A percentile compares a stretch with the other conserved stretches of the same genome.
phyloP scores from a whole-genome alignment of 1,140 invertebrate genomes.

The Frieseomelitta varia region DNA sequence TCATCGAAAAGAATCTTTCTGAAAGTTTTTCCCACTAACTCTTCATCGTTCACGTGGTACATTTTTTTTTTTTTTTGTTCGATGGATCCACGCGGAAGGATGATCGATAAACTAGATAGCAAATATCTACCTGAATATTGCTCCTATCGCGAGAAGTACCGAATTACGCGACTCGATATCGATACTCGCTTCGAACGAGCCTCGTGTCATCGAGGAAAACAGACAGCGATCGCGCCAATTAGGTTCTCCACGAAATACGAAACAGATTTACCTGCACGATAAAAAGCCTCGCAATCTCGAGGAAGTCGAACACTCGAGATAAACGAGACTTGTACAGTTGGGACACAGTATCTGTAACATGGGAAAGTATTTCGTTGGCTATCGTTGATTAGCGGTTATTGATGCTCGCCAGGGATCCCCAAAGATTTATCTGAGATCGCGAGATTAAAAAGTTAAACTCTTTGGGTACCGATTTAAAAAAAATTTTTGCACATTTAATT shows the following conservation, averaged over 20 bases:
- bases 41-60: background rate
- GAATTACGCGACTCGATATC: background rate
- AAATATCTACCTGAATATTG: background rate
- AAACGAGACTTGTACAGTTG: background rate
- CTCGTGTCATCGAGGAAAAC: background rate
- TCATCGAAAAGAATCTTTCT: background rate
- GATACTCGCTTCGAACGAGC: background rate
- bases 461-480: too few relatives aligned
- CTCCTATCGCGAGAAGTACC: background rate
- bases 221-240: constrained; percentile 11
- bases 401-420: background rate
- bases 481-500: too few relatives aligned
- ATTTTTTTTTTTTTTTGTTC: background rate
- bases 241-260: background rate
- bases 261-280: background rate
- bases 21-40: too few relatives aligned
- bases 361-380: background rate
- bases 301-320: background rate
- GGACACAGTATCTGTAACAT: background rate
- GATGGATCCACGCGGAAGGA: background rate
- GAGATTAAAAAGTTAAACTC: background rate
- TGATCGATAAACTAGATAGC: background rate
- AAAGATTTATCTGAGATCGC: background rate
- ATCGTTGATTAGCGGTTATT: background rate
- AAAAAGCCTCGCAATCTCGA: background rate